A percentile compares a stretch with the other conserved stretches of the same genome.
These are phyloP conservation scores for Plectropomus leopardus DNA, from an alignment of 2,113 vertebrate genomes.

Conservation along the genomic window DNA sequence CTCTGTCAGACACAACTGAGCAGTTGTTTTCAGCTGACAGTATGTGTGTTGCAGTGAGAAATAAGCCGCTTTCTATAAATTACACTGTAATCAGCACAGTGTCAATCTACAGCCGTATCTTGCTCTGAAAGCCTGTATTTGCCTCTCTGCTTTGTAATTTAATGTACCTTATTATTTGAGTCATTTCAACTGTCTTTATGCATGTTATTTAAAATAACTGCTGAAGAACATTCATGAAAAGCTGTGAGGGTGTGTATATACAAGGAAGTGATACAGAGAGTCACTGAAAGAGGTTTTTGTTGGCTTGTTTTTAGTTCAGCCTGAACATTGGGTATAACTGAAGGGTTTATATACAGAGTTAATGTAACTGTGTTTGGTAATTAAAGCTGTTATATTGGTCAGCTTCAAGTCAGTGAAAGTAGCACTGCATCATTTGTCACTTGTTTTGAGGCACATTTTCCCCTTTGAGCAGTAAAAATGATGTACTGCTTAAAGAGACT, in stretches of 20 bases:
- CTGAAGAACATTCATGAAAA: not conserved
- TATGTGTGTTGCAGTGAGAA: slow-evolving; percentile 47
- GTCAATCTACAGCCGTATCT: slow-evolving; percentile 2
- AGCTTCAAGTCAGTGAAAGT: not conserved
- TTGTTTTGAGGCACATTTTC: not conserved
- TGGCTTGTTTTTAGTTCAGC: slow-evolving; percentile 1
- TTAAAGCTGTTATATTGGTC: not conserved
- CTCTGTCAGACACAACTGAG: slow-evolving; percentile 58
- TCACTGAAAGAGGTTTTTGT: slow-evolving; percentile 7
- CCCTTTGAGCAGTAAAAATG: not conserved
- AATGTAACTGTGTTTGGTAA: not conserved
- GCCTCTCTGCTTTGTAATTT: slow-evolving; percentile 11
- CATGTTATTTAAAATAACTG: slow-evolving; percentile 4
- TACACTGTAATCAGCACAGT: slow-evolving; percentile 47
- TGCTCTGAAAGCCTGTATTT: slow-evolving; percentile 20
- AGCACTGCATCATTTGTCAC: not conserved
- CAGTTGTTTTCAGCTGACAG: slow-evolving; percentile 44
- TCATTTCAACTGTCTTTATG: slow-evolving; percentile 34
- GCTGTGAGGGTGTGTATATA: not conserved
- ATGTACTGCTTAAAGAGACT: not conserved
- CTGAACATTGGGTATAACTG: not conserved
- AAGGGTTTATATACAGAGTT: not conserved
- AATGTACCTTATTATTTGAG: slow-evolving; percentile 20
- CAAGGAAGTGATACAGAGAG: not conserved
- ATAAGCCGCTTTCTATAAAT: slow-evolving; percentile 51